Evolutionary conservation across 2,888 invertebrate species (phyloP), one percentile per base, ranked within the genome.

Genomic region (Sabatieria punctata): DNA sequence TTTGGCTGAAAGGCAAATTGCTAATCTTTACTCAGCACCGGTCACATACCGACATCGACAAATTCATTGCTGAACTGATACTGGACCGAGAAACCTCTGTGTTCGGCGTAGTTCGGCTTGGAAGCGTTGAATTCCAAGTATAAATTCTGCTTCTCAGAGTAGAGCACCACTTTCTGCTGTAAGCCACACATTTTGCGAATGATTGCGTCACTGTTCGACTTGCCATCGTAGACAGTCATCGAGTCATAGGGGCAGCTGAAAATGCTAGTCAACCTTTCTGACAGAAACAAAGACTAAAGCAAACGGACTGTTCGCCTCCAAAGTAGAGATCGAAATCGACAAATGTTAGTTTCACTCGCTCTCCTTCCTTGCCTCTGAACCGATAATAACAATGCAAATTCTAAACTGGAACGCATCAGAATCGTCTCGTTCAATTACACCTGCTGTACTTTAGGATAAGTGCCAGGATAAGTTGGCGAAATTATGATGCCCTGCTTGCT

Each of bases 61-160:
- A 91, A 95, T 73, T 84, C 80, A 72, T 88, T 85, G 62, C 91
- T 91, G 75, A 97, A 95, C 76, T 91, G 89, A 74, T 85, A 97
- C 71, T 88, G 85, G 68, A 89, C 91, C 73, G 46, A 39, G 24
- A 18, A 23, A 67, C 95, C 97, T 69, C 91, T 79, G 73, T 93
- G 91, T 74, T 91, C 89, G 59, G 85, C 82, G n/a, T n/a, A n/a
- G n/a, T n/a, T n/a, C n/a, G n/a, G n/a, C 72, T 83, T 62, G 1
- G 60, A 56, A 19, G 60, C 58, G 40, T 61, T 58, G 52, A 65
- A 65, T 47, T 61, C 60, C 37, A 65, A 52, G 36, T 60, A 52
- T 37, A 65, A 42, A 4, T 52, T 49, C n/a, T 53, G 47, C 1
- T 55, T 53, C 13, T 26, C 4, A 11, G 60, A 60, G 47, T 58